Conservation (phyloP, 64 coral and sea anemone genomes). For the Montipora foliosa region DNA sequence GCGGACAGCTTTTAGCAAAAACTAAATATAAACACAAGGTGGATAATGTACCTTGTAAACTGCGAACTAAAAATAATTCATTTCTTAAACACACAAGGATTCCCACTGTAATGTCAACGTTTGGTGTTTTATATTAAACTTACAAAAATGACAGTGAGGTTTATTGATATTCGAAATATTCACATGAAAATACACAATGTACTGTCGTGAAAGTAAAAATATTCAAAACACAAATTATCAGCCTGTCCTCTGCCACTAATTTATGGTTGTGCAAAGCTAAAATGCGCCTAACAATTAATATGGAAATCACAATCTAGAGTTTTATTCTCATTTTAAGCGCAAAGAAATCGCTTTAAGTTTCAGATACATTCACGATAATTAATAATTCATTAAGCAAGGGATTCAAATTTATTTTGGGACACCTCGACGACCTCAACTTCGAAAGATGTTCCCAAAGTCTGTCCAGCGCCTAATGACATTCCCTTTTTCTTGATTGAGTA, state of each 20-base stretch:
- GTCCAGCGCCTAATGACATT: background rate
- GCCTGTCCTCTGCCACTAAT: background rate
- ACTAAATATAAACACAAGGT: background rate
- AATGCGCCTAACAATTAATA: background rate
- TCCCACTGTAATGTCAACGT: background rate
- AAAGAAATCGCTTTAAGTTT: slow-evolving; percentile 14
- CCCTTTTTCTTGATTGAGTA: background rate
- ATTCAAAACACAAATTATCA: background rate
- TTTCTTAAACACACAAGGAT: background rate
- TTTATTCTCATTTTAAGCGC: slow-evolving; percentile 1
- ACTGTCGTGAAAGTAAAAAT: background rate
- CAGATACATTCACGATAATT: slow-evolving; percentile 35
- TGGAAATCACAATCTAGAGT: background rate
- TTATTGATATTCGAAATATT: background rate
- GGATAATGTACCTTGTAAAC: background rate
- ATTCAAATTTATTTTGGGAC: slow-evolving; percentile 17
- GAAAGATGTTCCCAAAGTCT: background rate
- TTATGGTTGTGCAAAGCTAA: background rate
- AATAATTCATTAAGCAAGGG: slow-evolving; percentile 12
- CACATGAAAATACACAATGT: slow-evolving; percentile 4
- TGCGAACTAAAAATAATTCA: background rate
- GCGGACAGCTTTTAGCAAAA: background rate
- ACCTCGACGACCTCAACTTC: no score
- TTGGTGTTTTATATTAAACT: background rate
- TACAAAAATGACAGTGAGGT: background rate